Evolutionary conservation across 2,888 invertebrate species (phyloP).

Genomic region (Yponomeuta sedellus): DNA sequence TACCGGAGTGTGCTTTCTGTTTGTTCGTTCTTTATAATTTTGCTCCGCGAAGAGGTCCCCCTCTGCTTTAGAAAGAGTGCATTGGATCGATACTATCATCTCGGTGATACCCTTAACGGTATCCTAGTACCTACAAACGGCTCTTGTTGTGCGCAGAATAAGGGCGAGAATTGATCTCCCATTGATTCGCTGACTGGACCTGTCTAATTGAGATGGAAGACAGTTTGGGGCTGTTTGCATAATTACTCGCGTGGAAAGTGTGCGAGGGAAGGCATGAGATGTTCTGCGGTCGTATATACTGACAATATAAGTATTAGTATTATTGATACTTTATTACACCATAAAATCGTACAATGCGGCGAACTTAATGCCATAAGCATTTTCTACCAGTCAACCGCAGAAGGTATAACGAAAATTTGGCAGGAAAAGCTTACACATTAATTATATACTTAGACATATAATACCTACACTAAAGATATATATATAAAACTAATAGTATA

Average conservation of each 20-base stretch:
- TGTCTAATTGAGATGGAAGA: not conserved
- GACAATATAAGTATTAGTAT: too few relatives aligned
- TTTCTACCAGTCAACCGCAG: too few relatives aligned
- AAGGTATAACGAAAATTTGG: too few relatives aligned
- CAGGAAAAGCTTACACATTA: too few relatives aligned
- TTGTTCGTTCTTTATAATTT: not conserved
- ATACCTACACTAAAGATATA: too few relatives aligned
- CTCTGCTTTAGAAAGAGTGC: not conserved
- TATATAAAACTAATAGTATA: too few relatives aligned
- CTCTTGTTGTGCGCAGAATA: not conserved
- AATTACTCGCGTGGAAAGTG: not conserved
- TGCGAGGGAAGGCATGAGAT: not conserved
- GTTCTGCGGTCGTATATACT: too few relatives aligned
- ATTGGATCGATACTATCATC: conserved; percentile 1
- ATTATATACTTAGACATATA: too few relatives aligned
- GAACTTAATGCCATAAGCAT: too few relatives aligned
- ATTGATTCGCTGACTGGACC: not conserved
- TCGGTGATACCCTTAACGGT: not conserved
- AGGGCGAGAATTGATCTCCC: not conserved
- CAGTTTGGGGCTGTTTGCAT: not conserved
- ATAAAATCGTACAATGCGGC: too few relatives aligned
- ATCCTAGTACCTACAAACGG: not conserved
- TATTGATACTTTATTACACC: too few relatives aligned
- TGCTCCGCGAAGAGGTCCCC: not conserved
- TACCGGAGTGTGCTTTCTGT: not conserved